These are phyloP conservation scores for Cheilosia pagana DNA, from an alignment of 2,888 invertebrate species.

Conservation along the genomic window DNA sequence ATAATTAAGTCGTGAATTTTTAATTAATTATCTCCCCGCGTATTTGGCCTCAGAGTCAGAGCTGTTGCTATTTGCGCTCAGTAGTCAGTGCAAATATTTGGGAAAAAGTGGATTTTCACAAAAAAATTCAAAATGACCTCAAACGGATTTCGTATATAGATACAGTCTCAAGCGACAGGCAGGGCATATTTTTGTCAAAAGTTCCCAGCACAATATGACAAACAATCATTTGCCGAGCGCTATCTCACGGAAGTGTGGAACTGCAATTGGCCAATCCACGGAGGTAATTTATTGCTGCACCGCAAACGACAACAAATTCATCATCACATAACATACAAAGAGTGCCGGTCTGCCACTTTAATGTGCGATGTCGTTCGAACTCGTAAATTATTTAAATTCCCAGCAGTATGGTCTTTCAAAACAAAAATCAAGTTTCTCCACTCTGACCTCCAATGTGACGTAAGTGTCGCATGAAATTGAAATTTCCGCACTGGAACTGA, in stretches of 20 bases:
- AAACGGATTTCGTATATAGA: conserved; percentile 5
- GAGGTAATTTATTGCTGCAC: conserved; percentile 41
- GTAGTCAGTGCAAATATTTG: conserved; percentile 31
- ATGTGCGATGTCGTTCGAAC: conserved; percentile 10
- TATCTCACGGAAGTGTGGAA: conserved; percentile 36
- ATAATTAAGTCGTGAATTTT: conserved; percentile 68
- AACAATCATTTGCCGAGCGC: neutral
- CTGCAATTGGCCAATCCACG: conserved; percentile 45
- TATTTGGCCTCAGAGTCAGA: neutral
- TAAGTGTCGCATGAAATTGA: conserved; percentile 49
- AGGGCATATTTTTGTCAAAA: conserved; percentile 6
- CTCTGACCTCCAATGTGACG: conserved; percentile 44
- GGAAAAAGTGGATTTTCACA: neutral
- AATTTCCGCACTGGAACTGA: conserved; percentile 32
- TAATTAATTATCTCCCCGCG: conserved; percentile 62
- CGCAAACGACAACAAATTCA: conserved; percentile 1
- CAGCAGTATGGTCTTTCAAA: conserved; percentile 11
- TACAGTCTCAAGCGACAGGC: neutral
- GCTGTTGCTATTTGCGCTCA: conserved; percentile 35
- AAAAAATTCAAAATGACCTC: conserved; percentile 1
- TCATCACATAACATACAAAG: conserved; percentile 10
- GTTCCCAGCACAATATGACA: conserved; percentile 3
- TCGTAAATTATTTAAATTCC: conserved; percentile 39
- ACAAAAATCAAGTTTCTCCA: conserved; percentile 21
- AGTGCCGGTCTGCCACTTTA: neutral